Conservation (phyloP, 2,888 invertebrate genomes). For the Hirtodrosophila confusa region DNA sequence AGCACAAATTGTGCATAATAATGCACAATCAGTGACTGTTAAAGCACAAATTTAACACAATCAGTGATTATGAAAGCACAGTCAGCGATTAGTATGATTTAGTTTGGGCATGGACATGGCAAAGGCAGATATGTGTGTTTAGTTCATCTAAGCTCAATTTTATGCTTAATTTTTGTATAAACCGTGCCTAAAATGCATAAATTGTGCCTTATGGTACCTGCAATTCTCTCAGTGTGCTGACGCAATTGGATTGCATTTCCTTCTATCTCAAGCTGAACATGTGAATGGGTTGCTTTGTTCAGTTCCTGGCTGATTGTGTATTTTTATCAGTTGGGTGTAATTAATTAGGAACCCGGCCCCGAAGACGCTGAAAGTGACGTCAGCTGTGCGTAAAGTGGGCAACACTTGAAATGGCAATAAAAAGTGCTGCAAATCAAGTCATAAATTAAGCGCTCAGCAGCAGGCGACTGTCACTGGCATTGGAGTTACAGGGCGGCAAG, state of each 20-base stretch:
- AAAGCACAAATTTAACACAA: no score
- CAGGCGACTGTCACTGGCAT: conserved; percentile 28
- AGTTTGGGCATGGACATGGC: no score
- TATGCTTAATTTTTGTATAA: no score
- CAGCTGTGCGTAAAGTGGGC: conserved; percentile 14
- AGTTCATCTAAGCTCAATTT: no score
- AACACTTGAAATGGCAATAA: conserved; percentile 34
- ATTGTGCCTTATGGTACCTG: no score
- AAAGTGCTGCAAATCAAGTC: conserved; percentile 55
- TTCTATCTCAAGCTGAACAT: neutral
- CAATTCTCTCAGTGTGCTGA: neutral
- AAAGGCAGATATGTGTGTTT: no score
- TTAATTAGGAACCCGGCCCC: conserved; percentile 36
- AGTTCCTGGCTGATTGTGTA: conserved; percentile 3
- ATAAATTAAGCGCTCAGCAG: conserved; percentile 53
- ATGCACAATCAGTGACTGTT: no score
- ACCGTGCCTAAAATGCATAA: no score
- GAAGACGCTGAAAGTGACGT: conserved; percentile 38
- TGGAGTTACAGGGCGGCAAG: neutral
- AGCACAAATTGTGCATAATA: no score
- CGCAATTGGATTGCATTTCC: conserved; percentile 21
- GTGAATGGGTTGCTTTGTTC: conserved; percentile 37
- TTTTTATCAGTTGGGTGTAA: conserved; percentile 45
- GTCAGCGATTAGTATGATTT: no score
- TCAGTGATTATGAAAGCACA: no score